Percentiles rank a stretch among this genome's conserved stretches.
Evolutionary conservation across 2,113 vertebrate genomes (phyloP).

Genomic region (Pelecanoides urinatrix): DNA sequence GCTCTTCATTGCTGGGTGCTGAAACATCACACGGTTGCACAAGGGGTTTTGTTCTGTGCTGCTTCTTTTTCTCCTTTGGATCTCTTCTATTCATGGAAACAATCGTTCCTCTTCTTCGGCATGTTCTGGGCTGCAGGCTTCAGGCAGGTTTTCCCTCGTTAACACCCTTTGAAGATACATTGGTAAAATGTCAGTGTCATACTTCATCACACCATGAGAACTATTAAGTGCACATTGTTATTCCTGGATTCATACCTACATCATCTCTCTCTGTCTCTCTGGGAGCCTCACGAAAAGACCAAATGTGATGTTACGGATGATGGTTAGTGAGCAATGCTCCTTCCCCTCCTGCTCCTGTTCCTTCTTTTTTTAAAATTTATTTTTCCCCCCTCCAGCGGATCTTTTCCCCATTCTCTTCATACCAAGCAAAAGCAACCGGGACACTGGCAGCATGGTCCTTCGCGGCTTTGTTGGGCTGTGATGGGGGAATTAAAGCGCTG

Average conservation of each 20-base stretch:
- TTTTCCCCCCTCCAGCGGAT: neutral
- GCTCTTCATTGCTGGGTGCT: fast-evolving
- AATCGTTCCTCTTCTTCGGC: fast-evolving
- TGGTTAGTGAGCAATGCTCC: neutral
- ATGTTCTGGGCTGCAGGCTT: neutral
- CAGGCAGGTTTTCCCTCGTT: neutral
- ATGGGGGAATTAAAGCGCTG: neutral
- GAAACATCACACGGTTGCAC: neutral
- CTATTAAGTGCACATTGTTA: neutral
- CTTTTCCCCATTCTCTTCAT: neutral
- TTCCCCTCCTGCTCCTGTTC: neutral
- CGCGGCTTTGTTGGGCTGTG: neutral
- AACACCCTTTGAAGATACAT: neutral
- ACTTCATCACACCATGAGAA: neutral
- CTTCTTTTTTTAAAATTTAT: neutral
- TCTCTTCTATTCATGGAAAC: neutral
- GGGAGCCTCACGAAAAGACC: neutral
- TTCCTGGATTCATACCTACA: neutral
- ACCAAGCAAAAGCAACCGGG: neutral
- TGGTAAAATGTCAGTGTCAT: neutral
- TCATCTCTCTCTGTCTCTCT: neutral
- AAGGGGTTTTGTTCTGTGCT: neutral
- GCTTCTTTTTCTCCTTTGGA: neutral
- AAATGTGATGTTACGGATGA: neutral
- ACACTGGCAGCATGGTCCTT: neutral